phyloP scores from a whole-genome alignment of 2,797 vertebrate genomes.

The Brachyalestes nurse region DNA sequence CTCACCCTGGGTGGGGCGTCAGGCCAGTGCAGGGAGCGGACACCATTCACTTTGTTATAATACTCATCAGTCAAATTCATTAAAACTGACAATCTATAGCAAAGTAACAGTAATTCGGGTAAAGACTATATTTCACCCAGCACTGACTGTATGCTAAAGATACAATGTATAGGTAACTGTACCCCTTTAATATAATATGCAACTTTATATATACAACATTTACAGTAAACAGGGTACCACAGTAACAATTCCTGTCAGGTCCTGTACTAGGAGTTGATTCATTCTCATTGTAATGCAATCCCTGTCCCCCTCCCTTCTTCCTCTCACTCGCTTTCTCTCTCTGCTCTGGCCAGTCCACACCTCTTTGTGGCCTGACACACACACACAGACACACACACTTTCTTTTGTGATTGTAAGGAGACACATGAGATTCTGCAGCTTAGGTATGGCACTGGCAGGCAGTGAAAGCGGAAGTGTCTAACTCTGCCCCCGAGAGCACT shows the following conservation, averaged over 20 bases:
- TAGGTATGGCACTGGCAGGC: slow-evolving; percentile 63
- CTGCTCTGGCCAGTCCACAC: neutral
- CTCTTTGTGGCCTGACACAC: neutral
- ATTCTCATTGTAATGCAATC: neutral
- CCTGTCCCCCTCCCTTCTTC: neutral
- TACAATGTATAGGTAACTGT: too few species aligned
- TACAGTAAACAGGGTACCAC: neutral
- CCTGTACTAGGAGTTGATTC: neutral
- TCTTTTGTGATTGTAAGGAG: slow-evolving; percentile 40
- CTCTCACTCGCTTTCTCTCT: slow-evolving; percentile 1
- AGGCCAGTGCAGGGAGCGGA: too few species aligned
- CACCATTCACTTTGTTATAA: too few species aligned
- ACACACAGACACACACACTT: neutral
- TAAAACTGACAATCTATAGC: too few species aligned
- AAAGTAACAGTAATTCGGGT: too few species aligned
- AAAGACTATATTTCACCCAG: too few species aligned
- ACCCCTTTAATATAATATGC: too few species aligned
- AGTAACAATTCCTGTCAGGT: slow-evolving; percentile 9
- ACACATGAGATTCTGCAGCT: slow-evolving; percentile 71
- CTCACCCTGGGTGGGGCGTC: too few species aligned
- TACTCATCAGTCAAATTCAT: too few species aligned
- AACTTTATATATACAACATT: too few species aligned
- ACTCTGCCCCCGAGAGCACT: slow-evolving; percentile 74
- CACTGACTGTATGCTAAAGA: too few species aligned
- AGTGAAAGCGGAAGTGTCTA: slow-evolving; percentile 73